Evolutionary conservation across 2,797 vertebrate species (phyloP).

Genomic region (Cryptoblepharus egeriae): DNA sequence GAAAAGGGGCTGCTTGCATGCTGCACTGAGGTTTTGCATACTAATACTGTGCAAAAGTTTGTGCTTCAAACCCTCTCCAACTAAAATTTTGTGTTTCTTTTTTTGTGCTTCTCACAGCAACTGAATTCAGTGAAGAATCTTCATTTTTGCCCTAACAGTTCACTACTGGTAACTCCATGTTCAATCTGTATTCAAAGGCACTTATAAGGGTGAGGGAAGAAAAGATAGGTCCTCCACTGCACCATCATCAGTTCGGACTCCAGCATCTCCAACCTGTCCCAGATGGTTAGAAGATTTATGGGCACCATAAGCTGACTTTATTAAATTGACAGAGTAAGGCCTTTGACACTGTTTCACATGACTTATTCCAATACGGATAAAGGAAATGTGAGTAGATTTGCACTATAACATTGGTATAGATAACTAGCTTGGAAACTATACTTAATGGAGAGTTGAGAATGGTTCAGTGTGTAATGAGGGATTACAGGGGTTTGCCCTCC

Average conservation of each 20-base stretch:
- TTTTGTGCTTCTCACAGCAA: too few relatives aligned
- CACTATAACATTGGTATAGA: not conserved
- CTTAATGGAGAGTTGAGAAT: not conserved
- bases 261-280: not conserved
- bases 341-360: slow-evolving; percentile 31
- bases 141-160: too few relatives aligned
- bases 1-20: too few relatives aligned
- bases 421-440: not conserved
- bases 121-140: too few relatives aligned
- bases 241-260: not conserved
- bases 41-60: too few relatives aligned
- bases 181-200: too few relatives aligned
- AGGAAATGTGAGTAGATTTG: not conserved
- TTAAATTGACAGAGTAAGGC: slow-evolving; percentile 19
- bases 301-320: slow-evolving; percentile 18
- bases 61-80: too few relatives aligned
- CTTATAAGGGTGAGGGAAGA: too few relatives aligned
- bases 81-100: too few relatives aligned
- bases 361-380: slow-evolving; percentile 4
- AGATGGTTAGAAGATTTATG: slow-evolving; percentile 18
- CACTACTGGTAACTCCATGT: too few relatives aligned
- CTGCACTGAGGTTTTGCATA: too few relatives aligned
- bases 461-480: not conserved
- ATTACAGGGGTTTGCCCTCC: not conserved
- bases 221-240: not conserved